phyloP scores from a whole-genome alignment of 2,797 vertebrate genomes.

The Periophthalmus magnuspinnatus region DNA sequence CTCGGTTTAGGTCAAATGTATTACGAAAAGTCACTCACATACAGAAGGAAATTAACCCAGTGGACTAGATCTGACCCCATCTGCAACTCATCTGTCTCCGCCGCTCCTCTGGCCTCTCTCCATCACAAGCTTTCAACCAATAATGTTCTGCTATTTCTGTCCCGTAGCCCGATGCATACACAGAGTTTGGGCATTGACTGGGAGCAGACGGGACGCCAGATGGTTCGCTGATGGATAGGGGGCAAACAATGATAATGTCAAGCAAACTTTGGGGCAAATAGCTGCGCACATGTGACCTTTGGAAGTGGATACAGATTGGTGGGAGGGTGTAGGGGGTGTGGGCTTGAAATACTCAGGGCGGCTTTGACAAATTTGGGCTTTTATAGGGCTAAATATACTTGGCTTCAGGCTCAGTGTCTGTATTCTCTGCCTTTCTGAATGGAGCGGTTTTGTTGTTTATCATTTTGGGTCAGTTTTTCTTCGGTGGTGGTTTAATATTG shows the following conservation, averaged over 20 bases:
- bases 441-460: neutral
- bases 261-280: neutral
- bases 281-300: constrained; percentile 1
- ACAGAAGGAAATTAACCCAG: constrained; percentile 43
- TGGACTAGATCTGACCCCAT: constrained; percentile 49
- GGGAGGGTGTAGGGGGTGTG: neutral
- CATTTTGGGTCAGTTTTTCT: neutral
- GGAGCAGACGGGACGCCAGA: constrained; percentile 21
- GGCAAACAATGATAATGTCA: constrained; percentile 10
- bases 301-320: neutral
- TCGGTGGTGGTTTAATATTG: neutral
- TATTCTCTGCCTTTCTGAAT: neutral
- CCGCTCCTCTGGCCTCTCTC: constrained; percentile 36
- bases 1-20: constrained; percentile 22
- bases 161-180: constrained; percentile 17
- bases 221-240: constrained; percentile 13
- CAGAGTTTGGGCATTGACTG: constrained; percentile 18
- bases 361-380: neutral
- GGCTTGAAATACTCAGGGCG: neutral
- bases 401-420: neutral
- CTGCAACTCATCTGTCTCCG: constrained; percentile 45
- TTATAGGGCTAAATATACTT: neutral
- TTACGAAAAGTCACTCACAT: constrained; percentile 16
- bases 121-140: constrained; percentile 45
- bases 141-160: constrained; percentile 31